A percentile compares a stretch with the other conserved stretches of the same genome.
Evolutionary conservation across 2,113 vertebrate species (phyloP).

Genomic region (Theristicus caerulescens): DNA sequence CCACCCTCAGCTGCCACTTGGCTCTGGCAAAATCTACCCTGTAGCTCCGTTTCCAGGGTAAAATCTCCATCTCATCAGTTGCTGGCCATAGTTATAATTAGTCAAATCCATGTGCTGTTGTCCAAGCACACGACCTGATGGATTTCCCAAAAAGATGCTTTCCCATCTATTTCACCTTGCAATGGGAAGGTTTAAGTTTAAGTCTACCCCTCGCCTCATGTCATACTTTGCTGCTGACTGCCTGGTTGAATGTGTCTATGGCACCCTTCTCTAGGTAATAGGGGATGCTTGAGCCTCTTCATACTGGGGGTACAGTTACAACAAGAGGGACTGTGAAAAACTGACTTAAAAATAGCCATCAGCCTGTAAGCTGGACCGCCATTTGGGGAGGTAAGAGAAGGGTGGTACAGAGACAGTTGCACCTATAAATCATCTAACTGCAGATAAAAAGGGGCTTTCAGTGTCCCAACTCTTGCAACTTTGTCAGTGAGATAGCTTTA

Average conservation of each 20-base stretch:
- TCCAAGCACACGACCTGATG: background rate
- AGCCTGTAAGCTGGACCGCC: background rate
- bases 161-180: background rate
- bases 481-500: background rate
- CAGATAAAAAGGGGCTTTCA: background rate
- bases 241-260: background rate
- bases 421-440: background rate
- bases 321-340: background rate
- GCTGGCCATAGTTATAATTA: background rate
- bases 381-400: background rate
- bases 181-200: background rate
- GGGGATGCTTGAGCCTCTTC: background rate
- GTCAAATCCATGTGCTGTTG: background rate
- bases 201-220: background rate
- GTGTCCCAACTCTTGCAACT: background rate
- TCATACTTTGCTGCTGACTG: background rate
- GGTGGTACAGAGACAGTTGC: background rate
- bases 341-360: background rate
- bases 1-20: background rate
- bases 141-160: background rate
- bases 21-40: background rate
- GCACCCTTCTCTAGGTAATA: background rate
- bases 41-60: background rate
- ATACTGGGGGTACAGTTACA: fast-evolving
- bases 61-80: background rate